phyloP scores from a whole-genome alignment of 37 sponge, comb jelly and placozoan species.

The Corticium candelabrum region DNA sequence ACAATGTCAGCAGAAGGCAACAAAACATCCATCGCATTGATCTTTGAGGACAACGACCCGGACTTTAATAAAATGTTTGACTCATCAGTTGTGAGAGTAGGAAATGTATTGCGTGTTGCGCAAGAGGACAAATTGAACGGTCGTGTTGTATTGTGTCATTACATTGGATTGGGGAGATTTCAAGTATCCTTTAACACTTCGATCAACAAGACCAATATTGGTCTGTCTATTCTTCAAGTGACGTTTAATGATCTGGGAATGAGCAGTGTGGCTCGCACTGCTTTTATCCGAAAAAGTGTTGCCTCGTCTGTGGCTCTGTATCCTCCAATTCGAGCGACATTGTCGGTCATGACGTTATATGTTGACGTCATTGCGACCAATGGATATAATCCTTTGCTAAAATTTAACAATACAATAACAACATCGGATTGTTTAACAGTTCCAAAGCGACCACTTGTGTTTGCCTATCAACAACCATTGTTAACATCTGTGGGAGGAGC shows the following conservation, averaged over 20 bases:
- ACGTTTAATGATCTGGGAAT: slow-evolving; percentile 20
- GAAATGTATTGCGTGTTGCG: background rate
- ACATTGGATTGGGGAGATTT: slow-evolving; percentile 7
- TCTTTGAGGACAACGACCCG: background rate
- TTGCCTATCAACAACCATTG: background rate
- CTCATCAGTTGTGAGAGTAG: background rate
- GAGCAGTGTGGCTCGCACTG: slow-evolving; percentile 13
- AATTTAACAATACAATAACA: slow-evolving; percentile 16
- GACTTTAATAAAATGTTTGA: background rate
- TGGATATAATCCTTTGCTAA: slow-evolving; percentile 43
- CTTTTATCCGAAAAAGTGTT: slow-evolving; percentile 26
- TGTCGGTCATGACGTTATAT: background rate
- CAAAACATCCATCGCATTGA: background rate
- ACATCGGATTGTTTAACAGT: slow-evolving; percentile 29
- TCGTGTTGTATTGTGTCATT: no score
- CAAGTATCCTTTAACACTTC: slow-evolving; percentile 3
- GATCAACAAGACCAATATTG: slow-evolving; percentile 16
- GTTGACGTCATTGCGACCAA: slow-evolving; percentile 11
- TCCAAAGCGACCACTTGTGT: background rate
- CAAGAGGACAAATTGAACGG: no score
- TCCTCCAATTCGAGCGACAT: background rate
- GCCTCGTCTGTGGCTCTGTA: slow-evolving; percentile 9
- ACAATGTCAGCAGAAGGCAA: background rate
- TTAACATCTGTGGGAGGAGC: background rate
- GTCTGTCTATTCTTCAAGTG: slow-evolving; percentile 31